Evolutionary conservation across 2,797 vertebrate genomes (phyloP).

Genomic region (Channa striata): DNA sequence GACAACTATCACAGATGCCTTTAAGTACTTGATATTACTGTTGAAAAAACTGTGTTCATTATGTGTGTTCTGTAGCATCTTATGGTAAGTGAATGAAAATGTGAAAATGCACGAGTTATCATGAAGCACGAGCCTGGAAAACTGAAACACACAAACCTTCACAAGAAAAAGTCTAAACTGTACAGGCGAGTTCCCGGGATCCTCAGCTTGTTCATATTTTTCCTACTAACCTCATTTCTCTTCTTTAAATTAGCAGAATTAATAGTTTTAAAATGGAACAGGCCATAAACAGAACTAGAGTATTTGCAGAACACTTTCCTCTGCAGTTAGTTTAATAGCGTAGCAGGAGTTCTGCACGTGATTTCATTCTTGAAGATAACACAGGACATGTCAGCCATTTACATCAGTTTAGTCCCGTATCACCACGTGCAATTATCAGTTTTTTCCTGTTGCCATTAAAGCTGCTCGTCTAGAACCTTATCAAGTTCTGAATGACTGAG

Average conservation of each 20-base stretch:
- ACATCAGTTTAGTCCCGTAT: constrained; percentile 15
- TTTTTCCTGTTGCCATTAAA: neutral
- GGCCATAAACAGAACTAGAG: neutral
- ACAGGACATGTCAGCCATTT: neutral
- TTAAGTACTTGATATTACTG: neutral
- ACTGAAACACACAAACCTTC: neutral
- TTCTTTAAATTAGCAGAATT: neutral
- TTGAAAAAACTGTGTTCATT: neutral
- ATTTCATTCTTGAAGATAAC: constrained; percentile 4
- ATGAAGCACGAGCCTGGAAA: neutral
- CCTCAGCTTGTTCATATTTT: no score
- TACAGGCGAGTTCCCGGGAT: neutral
- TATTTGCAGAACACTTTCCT: constrained; percentile 6
- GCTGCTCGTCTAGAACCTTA: neutral
- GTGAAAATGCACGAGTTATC: neutral
- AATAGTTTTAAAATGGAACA: neutral
- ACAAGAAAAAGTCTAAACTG: neutral
- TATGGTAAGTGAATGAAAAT: neutral
- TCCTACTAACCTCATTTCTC: no score
- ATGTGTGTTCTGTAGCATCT: neutral
- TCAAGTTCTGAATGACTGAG: constrained; percentile 10
- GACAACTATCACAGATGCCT: no score
- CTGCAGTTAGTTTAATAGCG: neutral
- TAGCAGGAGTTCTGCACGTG: neutral
- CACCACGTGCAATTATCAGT: neutral